These are phyloP conservation scores for Heteromyza rotundicornis DNA, from an alignment of 2,888 invertebrate species.

Conservation along the genomic window DNA sequence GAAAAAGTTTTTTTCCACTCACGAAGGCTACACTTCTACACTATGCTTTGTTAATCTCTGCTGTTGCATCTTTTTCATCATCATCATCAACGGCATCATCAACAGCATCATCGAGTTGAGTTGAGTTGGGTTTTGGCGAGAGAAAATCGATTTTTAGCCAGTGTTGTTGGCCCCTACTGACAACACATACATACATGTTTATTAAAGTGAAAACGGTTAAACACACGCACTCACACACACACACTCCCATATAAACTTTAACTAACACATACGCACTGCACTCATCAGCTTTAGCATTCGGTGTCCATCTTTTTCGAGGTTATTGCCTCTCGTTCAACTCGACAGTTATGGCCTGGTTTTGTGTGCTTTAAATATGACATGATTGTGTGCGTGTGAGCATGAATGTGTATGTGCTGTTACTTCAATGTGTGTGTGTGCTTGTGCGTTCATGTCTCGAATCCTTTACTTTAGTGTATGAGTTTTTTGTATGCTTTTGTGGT, in stretches of 20 bases:
- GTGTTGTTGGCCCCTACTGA: neutral
- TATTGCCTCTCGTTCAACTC: constrained; percentile 33
- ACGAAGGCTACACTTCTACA: too few relatives aligned
- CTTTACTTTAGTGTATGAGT: too few relatives aligned
- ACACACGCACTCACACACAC: constrained; percentile 23
- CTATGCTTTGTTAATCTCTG: neutral
- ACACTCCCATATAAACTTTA: constrained; percentile 15
- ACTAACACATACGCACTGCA: too few relatives aligned
- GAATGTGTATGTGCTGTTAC: constrained; percentile 33
- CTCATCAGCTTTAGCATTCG: too few relatives aligned
- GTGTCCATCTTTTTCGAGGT: constrained; percentile 47
- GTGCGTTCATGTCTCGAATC: constrained; percentile 5
- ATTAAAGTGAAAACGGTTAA: too few relatives aligned
- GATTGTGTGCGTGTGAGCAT: constrained; percentile 13
- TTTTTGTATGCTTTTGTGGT: neutral
- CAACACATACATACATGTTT: neutral
- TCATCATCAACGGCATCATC: too few relatives aligned
- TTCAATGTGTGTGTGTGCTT: too few relatives aligned
- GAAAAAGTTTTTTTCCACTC: too few relatives aligned
- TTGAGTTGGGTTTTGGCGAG: too few relatives aligned
- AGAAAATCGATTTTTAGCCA: too few relatives aligned
- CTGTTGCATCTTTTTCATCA: neutral
- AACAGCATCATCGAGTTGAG: too few relatives aligned
- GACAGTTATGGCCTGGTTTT: neutral
- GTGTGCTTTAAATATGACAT: constrained; percentile 2